A percentile compares a stretch with the other conserved stretches of the same genome.
These are phyloP conservation scores for Drosophila nikananu DNA, from an alignment of 1,140 invertebrate species.

Conservation along the genomic window DNA sequence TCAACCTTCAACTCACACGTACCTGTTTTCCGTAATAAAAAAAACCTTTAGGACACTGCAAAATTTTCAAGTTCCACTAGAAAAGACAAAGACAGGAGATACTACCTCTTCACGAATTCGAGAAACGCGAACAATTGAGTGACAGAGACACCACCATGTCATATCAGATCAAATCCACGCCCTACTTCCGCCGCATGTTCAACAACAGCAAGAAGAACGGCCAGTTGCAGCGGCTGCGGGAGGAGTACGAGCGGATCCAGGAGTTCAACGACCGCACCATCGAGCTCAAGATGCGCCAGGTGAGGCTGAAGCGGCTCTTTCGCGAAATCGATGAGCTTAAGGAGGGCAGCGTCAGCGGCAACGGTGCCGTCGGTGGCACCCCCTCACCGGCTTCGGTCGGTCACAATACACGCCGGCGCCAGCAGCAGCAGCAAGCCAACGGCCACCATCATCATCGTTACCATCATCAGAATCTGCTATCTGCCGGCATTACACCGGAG, in stretches of 20 bases:
- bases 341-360: slow-evolving; percentile 18
- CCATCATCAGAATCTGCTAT: neutral
- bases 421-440: neutral
- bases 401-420: neutral
- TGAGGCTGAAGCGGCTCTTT: slow-evolving; percentile 74
- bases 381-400: neutral
- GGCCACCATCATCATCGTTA: neutral
- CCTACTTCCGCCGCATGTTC: slow-evolving; percentile 72
- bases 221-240: slow-evolving; percentile 67
- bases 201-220: slow-evolving; percentile 74
- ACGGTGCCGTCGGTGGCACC: neutral
- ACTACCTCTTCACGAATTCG: neutral
- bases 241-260: slow-evolving; percentile 78
- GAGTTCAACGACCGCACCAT: slow-evolving; percentile 79
- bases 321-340: slow-evolving; percentile 78
- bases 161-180: slow-evolving; percentile 79
- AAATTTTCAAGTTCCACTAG: slow-evolving; percentile 40
- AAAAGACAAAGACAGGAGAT: neutral
- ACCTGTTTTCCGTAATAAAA: slow-evolving; percentile 10
- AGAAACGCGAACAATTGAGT: neutral
- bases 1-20: slow-evolving; percentile 35
- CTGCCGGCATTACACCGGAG: slow-evolving; percentile 9
- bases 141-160: slow-evolving; percentile 57
- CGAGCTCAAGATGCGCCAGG: slow-evolving; percentile 79
- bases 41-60: slow-evolving; percentile 39